phyloP scores from a whole-genome alignment of 2,888 invertebrate species.

The Drosophila planitibia region DNA sequence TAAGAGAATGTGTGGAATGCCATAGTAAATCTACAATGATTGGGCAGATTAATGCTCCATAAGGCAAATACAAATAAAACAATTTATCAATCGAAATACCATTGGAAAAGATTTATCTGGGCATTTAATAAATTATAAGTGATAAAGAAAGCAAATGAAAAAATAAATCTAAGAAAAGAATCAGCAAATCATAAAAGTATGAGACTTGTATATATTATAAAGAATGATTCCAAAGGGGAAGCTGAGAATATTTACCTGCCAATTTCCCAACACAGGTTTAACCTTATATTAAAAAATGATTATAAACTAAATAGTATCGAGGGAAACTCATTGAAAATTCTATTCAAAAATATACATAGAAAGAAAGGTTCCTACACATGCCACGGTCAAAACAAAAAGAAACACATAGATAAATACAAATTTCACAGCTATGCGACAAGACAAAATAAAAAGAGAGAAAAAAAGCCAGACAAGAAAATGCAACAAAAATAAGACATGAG shows the following conservation, averaged over 20 bases:
- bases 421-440: constrained; percentile 13
- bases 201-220: not conserved
- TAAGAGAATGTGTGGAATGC: not conserved
- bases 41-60: constrained; percentile 9
- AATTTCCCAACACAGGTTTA: not conserved
- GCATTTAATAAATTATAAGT: not conserved
- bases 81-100: not conserved
- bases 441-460: constrained; percentile 16
- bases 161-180: not conserved
- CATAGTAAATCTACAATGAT: constrained; percentile 19
- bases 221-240: not conserved
- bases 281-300: not conserved
- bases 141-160: not conserved
- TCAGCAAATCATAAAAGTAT: not conserved
- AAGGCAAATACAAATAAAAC: not conserved
- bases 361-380: constrained; percentile 21
- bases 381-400: constrained; percentile 48
- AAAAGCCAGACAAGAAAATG: constrained; percentile 36
- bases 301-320: not conserved
- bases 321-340: constrained; percentile 15
- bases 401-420: constrained; percentile 42
- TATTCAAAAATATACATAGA: not conserved
- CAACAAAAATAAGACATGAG: constrained; percentile 23
- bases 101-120: not conserved
- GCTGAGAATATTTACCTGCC: not conserved